phyloP scores from a whole-genome alignment of 2,113 vertebrate genomes.

The Tringa solitaria region DNA sequence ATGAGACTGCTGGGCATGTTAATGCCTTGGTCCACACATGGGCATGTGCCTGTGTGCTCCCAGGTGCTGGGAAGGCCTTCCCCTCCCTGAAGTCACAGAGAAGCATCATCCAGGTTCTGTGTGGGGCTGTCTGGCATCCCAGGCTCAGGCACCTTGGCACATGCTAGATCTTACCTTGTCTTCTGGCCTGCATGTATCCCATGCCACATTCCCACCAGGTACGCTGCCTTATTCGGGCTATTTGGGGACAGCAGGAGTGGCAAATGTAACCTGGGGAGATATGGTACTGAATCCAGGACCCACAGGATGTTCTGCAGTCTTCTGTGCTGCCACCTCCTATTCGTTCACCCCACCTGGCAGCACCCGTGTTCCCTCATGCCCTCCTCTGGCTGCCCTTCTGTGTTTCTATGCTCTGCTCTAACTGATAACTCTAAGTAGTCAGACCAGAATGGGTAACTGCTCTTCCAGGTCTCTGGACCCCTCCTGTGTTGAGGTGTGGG shows the following conservation, averaged over 20 bases:
- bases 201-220: rapidly evolving
- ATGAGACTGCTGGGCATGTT: not conserved
- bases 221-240: not conserved
- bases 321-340: not conserved
- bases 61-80: not conserved
- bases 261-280: not conserved
- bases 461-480: not conserved
- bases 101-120: not conserved
- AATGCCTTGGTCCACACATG: not conserved
- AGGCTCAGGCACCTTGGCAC: not conserved
- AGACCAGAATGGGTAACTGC: not conserved
- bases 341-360: not conserved
- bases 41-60: not conserved
- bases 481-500: not conserved
- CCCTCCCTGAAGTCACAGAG: not conserved
- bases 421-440: not conserved
- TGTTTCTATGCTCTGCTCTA: not conserved
- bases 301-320: not conserved
- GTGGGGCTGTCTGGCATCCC: not conserved
- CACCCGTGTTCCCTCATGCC: not conserved
- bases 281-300: not conserved
- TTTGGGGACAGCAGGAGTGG: not conserved
- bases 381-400: not conserved
- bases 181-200: not conserved
- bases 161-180: not conserved